These are phyloP conservation scores for Eupsittula cactorum DNA, from an alignment of 2,113 vertebrate species.

Conservation along the genomic window DNA sequence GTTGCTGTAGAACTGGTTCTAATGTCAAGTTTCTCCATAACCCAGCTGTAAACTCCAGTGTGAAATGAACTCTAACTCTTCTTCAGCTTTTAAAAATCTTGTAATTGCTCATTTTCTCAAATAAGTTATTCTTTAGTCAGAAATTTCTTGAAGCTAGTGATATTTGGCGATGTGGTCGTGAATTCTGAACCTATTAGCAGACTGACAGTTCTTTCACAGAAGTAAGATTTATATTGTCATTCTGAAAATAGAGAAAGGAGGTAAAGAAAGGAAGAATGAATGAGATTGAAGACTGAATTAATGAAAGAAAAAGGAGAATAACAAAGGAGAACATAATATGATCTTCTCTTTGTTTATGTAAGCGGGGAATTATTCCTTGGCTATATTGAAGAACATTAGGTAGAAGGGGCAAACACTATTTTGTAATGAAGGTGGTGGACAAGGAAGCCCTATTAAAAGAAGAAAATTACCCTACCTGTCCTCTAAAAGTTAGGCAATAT, in stretches of 20 bases:
- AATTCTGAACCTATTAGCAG: neutral
- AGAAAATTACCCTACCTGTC: accelerated
- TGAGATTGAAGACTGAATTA: neutral
- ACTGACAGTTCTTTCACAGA: neutral
- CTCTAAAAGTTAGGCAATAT: neutral
- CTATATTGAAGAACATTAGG: neutral
- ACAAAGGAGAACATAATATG: neutral
- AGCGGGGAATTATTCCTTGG: neutral
- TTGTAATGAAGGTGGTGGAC: neutral
- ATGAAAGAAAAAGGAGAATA: neutral
- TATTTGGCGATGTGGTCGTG: neutral
- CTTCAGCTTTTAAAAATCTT: neutral
- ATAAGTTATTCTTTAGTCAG: neutral
- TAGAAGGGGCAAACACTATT: neutral
- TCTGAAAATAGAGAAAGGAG: neutral
- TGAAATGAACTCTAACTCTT: neutral
- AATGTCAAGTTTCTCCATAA: neutral
- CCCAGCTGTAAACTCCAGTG: neutral
- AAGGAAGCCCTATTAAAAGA: neutral
- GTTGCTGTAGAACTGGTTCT: neutral
- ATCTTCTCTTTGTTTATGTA: neutral
- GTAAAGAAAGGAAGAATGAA: neutral
- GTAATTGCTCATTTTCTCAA: neutral
- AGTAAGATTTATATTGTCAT: neutral
- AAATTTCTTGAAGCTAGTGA: neutral